Conservation (phyloP, 64 coral and sea anemone species). For the Orbicella faveolata region DNA sequence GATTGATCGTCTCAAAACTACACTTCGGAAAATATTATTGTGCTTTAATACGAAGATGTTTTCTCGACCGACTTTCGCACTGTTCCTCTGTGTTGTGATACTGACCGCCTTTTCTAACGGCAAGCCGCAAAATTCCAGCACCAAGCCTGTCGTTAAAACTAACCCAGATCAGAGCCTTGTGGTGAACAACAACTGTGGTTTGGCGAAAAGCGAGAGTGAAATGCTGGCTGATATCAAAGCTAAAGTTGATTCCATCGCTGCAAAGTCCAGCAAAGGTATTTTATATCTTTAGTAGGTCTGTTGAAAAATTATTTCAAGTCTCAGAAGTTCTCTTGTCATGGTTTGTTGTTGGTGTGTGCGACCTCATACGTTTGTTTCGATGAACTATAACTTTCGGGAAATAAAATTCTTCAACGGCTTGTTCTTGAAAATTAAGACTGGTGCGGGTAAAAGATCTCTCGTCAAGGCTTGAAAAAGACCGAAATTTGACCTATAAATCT, state of each 20-base stretch:
- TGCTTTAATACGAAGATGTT: not conserved
- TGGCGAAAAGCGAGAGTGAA: not conserved
- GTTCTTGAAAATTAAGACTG: no score
- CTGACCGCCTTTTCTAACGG: not conserved
- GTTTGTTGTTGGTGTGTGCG: no score
- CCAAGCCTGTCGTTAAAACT: no score
- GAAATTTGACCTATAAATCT: no score
- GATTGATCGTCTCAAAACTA: not conserved
- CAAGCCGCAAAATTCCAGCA: not conserved
- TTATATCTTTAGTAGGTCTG: no score
- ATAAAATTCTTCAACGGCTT: no score
- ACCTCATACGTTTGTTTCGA: no score
- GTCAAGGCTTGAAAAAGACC: no score
- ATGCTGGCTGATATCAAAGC: conserved; percentile 3
- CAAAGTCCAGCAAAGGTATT: not conserved
- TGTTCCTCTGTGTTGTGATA: not conserved
- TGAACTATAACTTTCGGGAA: no score
- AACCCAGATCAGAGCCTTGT: conserved; percentile 8
- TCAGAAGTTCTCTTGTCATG: no score
- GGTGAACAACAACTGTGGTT: conserved; percentile 29
- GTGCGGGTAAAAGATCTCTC: no score
- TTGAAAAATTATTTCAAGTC: no score
- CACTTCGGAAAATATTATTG: not conserved
- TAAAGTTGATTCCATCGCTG: conserved; percentile 8
- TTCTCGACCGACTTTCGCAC: not conserved